Conservation (phyloP, 2,113 vertebrate species). For the Sminthopsis crassicaudata region DNA sequence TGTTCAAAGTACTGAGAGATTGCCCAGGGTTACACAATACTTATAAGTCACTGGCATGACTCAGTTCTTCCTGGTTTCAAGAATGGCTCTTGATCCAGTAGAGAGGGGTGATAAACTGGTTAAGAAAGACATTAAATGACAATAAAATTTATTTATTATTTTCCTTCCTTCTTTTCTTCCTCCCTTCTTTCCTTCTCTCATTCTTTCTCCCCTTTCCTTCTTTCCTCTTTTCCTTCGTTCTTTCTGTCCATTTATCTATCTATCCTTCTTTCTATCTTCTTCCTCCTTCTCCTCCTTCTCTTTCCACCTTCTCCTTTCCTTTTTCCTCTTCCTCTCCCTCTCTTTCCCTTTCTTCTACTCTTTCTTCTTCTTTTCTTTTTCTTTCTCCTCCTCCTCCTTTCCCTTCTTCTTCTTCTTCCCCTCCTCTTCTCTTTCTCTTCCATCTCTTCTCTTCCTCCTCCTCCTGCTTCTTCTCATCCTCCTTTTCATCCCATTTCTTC, state of each 20-base stretch:
- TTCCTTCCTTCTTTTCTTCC: not conserved
- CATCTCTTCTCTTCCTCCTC: not conserved
- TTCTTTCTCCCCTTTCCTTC: not conserved
- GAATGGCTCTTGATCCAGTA: not conserved
- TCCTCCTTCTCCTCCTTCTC: not conserved
- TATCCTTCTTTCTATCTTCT: not conserved
- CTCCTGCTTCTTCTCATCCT: too few species aligned
- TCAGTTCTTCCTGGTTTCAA: not conserved
- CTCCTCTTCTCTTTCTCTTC: not conserved
- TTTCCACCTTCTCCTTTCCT: not conserved
- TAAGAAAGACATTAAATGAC: not conserved
- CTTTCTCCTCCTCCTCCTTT: not conserved
- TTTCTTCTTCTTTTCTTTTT: too few species aligned
- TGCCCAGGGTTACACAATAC: not conserved
- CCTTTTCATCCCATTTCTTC: not conserved
- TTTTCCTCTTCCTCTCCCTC: not conserved
- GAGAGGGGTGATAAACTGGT: not conserved
- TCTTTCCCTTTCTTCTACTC: not conserved
- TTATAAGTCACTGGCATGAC: not conserved
- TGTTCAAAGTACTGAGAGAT: not conserved
- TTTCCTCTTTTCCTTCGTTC: not conserved
- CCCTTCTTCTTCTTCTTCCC: constrained; percentile 10
- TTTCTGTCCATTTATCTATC: too few species aligned
- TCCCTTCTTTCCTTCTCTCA: too few species aligned
- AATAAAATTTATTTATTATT: not conserved